A percentile compares a stretch with the other conserved stretches of the same genome.
Evolutionary conservation across 2,797 vertebrate species (phyloP).

Genomic region (Sebastes glaucus): DNA sequence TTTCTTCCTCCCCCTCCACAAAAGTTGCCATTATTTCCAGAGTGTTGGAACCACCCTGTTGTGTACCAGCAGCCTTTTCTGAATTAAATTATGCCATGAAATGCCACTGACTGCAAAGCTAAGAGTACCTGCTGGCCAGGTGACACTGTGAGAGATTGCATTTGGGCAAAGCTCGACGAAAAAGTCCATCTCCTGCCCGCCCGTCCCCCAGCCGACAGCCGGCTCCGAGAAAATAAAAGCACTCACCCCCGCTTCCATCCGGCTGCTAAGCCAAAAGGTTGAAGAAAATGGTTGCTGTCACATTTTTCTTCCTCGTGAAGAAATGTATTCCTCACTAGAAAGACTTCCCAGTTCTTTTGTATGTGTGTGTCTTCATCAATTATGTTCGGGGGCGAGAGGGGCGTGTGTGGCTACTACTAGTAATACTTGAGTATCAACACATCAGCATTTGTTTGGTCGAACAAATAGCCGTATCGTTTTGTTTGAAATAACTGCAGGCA

Average conservation of each 20-base stretch:
- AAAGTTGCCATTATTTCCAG: conserved; percentile 18
- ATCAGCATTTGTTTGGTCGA: too few relatives aligned
- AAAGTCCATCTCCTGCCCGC: conserved; percentile 51
- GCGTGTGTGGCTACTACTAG: neutral
- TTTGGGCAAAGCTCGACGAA: conserved; percentile 38
- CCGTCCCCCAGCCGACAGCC: conserved; percentile 18
- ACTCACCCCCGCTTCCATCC: conserved; percentile 20
- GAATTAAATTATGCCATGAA: conserved; percentile 69
- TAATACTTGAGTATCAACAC: rapidly evolving
- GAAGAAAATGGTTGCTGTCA: conserved; percentile 25
- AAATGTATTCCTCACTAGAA: neutral
- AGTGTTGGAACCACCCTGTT: conserved; percentile 16
- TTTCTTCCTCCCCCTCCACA: neutral
- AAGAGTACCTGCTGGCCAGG: conserved; percentile 42
- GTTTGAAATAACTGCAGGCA: too few relatives aligned
- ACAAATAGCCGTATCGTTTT: too few relatives aligned
- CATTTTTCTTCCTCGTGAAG: neutral
- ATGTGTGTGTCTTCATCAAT: neutral
- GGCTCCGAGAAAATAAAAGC: conserved; percentile 43
- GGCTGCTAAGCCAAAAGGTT: conserved; percentile 48
- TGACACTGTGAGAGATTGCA: conserved; percentile 65
- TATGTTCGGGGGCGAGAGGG: neutral
- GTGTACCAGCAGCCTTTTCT: conserved; percentile 52
- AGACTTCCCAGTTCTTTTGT: neutral
- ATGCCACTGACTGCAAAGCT: conserved; percentile 63